Percentiles rank a stretch among this genome's conserved stretches.
Conservation (phyloP, 2,113 vertebrate genomes). For the Alligator sinensis region DNA sequence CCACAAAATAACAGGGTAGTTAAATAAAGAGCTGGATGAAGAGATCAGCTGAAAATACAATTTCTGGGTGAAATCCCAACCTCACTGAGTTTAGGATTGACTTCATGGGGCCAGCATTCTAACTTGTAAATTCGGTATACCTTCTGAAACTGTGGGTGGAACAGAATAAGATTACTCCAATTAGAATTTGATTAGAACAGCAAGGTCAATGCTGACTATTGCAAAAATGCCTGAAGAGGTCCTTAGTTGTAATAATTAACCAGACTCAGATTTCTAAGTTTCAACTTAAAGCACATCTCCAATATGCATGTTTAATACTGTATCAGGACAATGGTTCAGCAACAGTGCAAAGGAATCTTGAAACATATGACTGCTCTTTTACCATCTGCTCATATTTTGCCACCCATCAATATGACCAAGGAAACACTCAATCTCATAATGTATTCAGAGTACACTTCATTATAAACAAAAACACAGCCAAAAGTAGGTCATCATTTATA, state of each 20-base stretch:
- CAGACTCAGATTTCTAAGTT: background rate
- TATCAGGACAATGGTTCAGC: conserved; percentile 15
- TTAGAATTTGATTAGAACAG: background rate
- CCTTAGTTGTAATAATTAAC: background rate
- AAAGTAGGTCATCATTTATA: background rate
- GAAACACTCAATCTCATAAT: conserved; percentile 2
- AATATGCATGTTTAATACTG: background rate
- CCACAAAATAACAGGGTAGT: background rate
- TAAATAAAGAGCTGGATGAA: background rate
- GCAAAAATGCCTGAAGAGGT: background rate
- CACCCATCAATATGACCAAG: conserved; percentile 10
- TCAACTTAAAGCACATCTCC: background rate
- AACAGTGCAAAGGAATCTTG: too few relatives aligned
- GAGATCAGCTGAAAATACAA: background rate
- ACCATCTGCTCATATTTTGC: conserved; percentile 17
- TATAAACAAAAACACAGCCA: background rate
- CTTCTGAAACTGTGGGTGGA: background rate
- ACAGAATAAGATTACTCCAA: background rate
- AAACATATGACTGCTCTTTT: too few relatives aligned
- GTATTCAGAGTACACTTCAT: background rate
- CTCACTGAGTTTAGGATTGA: accelerated
- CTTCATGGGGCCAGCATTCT: background rate
- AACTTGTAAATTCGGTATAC: background rate
- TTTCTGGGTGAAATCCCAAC: background rate
- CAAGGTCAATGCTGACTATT: background rate